Evolutionary conservation across 2,797 vertebrate species (phyloP).

Genomic region (Scolopax rusticola): DNA sequence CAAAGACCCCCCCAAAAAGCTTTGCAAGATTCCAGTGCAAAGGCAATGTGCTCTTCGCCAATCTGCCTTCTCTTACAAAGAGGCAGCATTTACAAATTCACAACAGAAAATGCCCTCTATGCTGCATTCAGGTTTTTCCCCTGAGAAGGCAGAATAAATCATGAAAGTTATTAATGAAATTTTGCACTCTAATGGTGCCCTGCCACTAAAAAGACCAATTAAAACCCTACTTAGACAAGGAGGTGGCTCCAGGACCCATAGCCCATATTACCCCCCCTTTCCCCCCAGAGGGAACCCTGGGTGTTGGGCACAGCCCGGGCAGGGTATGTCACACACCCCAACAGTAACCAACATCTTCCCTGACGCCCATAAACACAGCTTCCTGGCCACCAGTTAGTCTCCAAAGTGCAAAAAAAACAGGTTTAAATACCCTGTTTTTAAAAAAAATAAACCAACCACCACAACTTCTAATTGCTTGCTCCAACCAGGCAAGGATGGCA

Average conservation of each 20-base stretch:
- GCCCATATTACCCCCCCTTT: not conserved
- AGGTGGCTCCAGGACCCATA: not conserved
- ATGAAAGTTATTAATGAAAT: not conserved
- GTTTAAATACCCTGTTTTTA: not conserved
- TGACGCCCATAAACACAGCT: fast-evolving
- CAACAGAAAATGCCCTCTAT: not conserved
- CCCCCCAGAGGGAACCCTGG: not conserved
- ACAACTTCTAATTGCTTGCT: too few species aligned
- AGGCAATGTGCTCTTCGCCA: not conserved
- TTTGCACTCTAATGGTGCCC: not conserved
- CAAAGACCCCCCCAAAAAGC: not conserved
- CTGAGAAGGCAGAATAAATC: not conserved
- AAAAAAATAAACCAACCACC: not conserved
- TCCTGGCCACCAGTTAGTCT: not conserved
- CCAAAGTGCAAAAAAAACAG: not conserved
- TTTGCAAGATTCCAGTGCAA: not conserved
- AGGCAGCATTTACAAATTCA: not conserved
- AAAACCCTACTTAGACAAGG: fast-evolving
- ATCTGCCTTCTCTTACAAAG: not conserved
- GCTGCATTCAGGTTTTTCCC: not conserved
- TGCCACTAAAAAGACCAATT: not conserved
- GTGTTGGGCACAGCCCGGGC: not conserved
- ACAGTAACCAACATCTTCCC: not conserved
- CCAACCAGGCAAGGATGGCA: not conserved
- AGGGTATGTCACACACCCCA: not conserved